A percentile compares a stretch with the other conserved stretches of the same genome.
Evolutionary conservation across 2,797 vertebrate genomes (phyloP).

Genomic region (Setipinna tenuifilis): DNA sequence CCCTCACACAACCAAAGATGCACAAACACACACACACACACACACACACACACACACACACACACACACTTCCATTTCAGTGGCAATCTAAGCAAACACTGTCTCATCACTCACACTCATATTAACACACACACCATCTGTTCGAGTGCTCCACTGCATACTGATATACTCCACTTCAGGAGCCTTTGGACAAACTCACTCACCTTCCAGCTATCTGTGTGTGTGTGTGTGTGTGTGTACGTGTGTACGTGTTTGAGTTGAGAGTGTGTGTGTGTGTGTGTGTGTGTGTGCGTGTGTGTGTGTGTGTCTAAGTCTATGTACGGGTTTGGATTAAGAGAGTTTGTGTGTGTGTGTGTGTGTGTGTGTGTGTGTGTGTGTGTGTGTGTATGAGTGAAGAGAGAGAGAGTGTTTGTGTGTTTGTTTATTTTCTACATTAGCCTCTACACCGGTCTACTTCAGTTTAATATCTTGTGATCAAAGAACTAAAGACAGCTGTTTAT

Average conservation of each 20-base stretch:
- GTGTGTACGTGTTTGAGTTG: no score
- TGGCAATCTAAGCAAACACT: neutral
- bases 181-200: neutral
- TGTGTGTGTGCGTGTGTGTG: no score
- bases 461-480: neutral
- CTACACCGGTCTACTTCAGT: neutral
- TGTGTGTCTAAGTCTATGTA: no score
- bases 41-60: no score
- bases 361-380: conserved; percentile 21
- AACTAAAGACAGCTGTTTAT: neutral
- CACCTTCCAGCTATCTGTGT: neutral
- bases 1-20: no score
- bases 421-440: neutral
- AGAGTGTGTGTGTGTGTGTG: no score
- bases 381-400: no score
- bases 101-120: neutral
- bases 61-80: neutral
- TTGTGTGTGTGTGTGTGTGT: neutral
- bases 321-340: no score
- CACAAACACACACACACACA: no score
- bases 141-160: neutral
- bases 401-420: neutral
- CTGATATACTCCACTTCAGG: neutral
- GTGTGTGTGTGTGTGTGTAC: neutral
- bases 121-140: conserved; percentile 10